These are phyloP conservation scores for Salvator merianae DNA, from an alignment of 2,113 vertebrate species.

Conservation along the genomic window DNA sequence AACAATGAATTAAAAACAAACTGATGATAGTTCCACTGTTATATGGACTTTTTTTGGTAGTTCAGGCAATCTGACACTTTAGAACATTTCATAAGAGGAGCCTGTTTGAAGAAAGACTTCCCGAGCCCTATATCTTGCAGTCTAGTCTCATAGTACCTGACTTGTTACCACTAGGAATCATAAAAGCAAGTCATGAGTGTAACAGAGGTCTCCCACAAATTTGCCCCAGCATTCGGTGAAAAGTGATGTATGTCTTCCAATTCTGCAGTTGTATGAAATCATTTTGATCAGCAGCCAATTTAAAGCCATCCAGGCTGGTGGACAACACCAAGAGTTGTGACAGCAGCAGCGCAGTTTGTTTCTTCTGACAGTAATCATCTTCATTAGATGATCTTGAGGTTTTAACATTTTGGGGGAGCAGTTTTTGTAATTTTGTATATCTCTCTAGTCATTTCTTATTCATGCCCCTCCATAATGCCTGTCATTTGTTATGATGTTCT, in stretches of 20 bases:
- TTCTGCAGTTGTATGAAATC: background rate
- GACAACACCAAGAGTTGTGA: too few species aligned
- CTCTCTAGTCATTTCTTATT: too few species aligned
- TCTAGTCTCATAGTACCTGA: background rate
- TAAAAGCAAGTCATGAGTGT: background rate
- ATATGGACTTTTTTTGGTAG: background rate
- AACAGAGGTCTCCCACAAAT: background rate
- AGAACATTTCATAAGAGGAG: background rate
- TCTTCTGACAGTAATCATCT: too few species aligned
- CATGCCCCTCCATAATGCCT: too few species aligned
- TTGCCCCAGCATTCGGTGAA: background rate
- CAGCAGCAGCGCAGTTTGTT: too few species aligned
- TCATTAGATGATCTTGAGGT: too few species aligned
- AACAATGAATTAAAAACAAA: background rate
- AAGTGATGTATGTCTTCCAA: background rate
- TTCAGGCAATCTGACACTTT: background rate
- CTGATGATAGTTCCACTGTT: accelerated
- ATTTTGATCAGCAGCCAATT: too few species aligned
- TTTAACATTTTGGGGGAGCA: too few species aligned
- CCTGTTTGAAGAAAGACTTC: background rate
- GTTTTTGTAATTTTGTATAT: too few species aligned
- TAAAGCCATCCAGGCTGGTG: too few species aligned
- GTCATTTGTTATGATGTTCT: too few species aligned
- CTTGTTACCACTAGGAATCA: background rate
- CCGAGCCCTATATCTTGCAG: background rate